Evolutionary conservation across 2,888 invertebrate genomes (phyloP), one percentile per base, ranked within the genome.

Genomic region (Phrixothrix hirtus): DNA sequence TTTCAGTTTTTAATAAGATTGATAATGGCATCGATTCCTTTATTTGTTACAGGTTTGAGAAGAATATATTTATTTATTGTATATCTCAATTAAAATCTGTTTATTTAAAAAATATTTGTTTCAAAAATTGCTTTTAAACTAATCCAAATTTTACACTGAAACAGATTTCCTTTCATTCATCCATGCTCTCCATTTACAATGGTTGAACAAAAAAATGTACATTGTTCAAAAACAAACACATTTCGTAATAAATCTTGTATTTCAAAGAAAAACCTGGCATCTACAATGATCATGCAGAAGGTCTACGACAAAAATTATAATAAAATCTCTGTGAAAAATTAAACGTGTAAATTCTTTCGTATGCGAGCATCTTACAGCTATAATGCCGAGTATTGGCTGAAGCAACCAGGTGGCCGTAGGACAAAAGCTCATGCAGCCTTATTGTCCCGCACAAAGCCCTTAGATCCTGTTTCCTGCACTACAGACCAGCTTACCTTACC

Each of bases 401-500:
- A 27, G 32, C 38, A 48, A 56, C 58, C 58, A 58, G 58, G 58
- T 58, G 58, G 58, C 50, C 58, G 35, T 32, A 46, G 56, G 52
- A 58, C 58, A 58, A 58, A 52, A 58, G 58, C 58, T 53, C 53
- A 48, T 36, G 50, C 53, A 53, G 53, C 56, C 55, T 52, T 50
- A 56, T 59, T 59, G 59, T 59, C 52, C 48, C 45, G 43, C 48
- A 59, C 59, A 59, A 59, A 59, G 57, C 54, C 55, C 48, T 53
- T 44, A 55, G 57, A 57, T 57, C 59, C 59, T 54, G 59, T 59
- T 59, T 59, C 59, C 59, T 59, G 59, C 49, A 48, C 57, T 52
- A 45, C 59, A 53, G 39, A 42, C 43, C 56, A 51, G 59, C 56
- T 59, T 59, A 59, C 54, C 57, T 59, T 54, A 57, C 57, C 57